These are phyloP conservation scores for Aldabrachelys gigantea DNA, from an alignment of 2,113 vertebrate species.

Conservation along the genomic window DNA sequence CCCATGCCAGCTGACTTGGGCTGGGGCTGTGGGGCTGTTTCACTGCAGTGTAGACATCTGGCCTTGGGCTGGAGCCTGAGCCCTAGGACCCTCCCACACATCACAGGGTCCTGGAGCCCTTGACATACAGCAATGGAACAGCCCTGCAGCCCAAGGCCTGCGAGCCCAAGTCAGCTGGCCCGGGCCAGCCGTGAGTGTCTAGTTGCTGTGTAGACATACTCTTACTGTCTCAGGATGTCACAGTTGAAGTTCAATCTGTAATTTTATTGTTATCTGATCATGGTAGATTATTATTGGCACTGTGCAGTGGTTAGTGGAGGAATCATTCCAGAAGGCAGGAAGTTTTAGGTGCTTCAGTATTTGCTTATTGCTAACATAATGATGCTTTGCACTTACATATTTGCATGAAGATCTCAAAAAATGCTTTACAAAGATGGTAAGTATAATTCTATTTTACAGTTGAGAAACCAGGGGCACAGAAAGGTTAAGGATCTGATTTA, in stretches of 20 bases:
- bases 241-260: not conserved
- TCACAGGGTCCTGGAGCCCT: not conserved
- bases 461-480: slow-evolving; percentile 1
- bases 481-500: slow-evolving; percentile 59
- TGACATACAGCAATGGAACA: not conserved
- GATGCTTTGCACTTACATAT: not conserved
- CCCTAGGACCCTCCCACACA: not conserved
- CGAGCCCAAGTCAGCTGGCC: not conserved
- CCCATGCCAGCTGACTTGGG: too few species aligned
- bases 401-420: not conserved
- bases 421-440: slow-evolving; percentile 6
- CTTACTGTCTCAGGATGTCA: not conserved
- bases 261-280: not conserved
- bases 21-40: too few species aligned
- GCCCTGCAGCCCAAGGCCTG: not conserved
- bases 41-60: too few species aligned
- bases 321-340: not conserved
- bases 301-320: not conserved
- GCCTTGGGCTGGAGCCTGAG: too few species aligned
- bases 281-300: not conserved
- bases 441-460: slow-evolving; percentile 26
- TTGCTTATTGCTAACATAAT: not conserved
- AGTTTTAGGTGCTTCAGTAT: not conserved
- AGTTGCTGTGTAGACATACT: not conserved
- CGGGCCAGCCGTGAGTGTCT: not conserved